Percentiles rank a stretch among this genome's conserved stretches.
phyloP scores from a whole-genome alignment of 92 coral and sea anemone species.

The Micromussa lordhowensis region DNA sequence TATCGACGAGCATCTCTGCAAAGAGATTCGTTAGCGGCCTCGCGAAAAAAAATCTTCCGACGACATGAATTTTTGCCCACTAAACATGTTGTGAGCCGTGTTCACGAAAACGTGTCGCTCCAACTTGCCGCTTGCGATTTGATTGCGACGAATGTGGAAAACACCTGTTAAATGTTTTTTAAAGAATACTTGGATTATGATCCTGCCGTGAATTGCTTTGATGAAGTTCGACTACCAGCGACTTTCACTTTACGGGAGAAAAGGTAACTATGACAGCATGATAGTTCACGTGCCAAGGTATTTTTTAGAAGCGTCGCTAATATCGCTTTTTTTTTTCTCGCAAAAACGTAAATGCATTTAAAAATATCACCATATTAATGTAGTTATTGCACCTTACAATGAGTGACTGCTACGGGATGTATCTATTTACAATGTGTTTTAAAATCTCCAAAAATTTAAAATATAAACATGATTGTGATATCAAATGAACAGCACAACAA shows the following conservation, averaged over 20 bases:
- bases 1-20: background rate
- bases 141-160: background rate
- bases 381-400: too few relatives aligned
- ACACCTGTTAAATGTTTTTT: background rate
- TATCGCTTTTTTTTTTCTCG: too few relatives aligned
- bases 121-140: background rate
- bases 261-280: conserved; percentile 3
- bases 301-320: background rate
- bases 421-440: too few relatives aligned
- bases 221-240: background rate
- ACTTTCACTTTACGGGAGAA: background rate
- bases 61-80: background rate
- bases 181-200: background rate
- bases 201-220: background rate
- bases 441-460: too few relatives aligned
- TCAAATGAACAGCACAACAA: too few relatives aligned
- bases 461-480: too few relatives aligned
- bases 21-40: background rate
- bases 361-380: too few relatives aligned
- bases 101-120: background rate
- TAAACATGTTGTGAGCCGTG: background rate
- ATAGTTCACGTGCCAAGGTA: background rate
- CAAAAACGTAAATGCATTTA: too few relatives aligned
- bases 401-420: too few relatives aligned
- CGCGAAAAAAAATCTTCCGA: background rate